Base-by-base conservation (phyloP, 2,113 vertebrate species). In the crab-eating macaque (Macaca fascicularis) region DNA sequence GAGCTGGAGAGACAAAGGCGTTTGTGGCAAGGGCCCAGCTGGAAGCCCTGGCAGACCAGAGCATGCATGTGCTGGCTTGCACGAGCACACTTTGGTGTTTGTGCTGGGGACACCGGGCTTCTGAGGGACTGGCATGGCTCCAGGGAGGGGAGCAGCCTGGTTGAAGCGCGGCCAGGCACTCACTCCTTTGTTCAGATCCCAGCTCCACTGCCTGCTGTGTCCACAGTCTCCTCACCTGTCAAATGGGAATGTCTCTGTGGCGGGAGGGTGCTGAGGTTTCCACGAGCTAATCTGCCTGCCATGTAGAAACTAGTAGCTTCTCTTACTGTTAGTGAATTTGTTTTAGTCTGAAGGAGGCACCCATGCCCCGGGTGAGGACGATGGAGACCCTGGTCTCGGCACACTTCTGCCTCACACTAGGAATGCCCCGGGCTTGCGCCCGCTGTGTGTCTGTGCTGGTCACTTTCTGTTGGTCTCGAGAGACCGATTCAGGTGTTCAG, bases 361-460 rank as follows among this genome's bases (percentile, higher is more conserved):
- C 19, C 4, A 0, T 0, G 4, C 50, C 40, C 61, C 52, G 4
- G 38, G 13, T 16, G 52, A 30, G 64, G 55, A 40, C 8, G 32
- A 1, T 43, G 27, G 27, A 43, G 79, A 11, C 74, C 75, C 64
- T 45, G 48, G 38, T 50, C 43, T 67, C 13, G 83, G 81, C 76
- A 76, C 48, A 3, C 11, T 30, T 40, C 8, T 14, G 5, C 16
- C 7, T 38, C 35, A 59, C 16, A 0, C 48, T 0, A 19, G 57
- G 79, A 52, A 3, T 8, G 5, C 57, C 16, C 20, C 5, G 6
- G 13, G 52, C 22, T 55, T 25, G 2, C 5, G 8, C 16, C 80
- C 5, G 6, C 13, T 8, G 0, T 0, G 0, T 20, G 32, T 6
- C 67, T 69, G 1, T 48, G 0, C 16, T 30, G 43, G 57, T 40